phyloP scores from a whole-genome alignment of 2,888 invertebrate genomes.

The Lomographa bimaculata region DNA sequence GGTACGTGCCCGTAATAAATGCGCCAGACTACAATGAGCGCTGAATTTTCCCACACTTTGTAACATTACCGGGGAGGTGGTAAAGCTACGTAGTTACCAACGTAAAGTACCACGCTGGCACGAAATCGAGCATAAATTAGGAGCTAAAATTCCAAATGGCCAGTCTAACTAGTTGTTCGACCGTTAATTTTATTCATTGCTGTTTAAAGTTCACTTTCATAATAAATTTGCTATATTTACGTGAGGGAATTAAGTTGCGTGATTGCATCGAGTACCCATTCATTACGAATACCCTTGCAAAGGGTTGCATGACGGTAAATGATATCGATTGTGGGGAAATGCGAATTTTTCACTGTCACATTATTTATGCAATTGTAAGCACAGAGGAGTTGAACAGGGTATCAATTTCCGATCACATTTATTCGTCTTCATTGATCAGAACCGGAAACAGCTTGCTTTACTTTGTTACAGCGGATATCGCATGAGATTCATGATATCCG shows the following conservation, averaged over 20 bases:
- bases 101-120: conserved; percentile 14
- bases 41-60: conserved; percentile 35
- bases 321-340: conserved; percentile 13
- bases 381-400: conserved; percentile 9
- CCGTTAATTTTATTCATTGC: conserved; percentile 36
- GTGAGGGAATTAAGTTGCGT: conserved; percentile 20
- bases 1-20: conserved; percentile 32
- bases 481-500: no score
- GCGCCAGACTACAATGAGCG: conserved; percentile 28
- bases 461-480: conserved; percentile 26
- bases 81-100: conserved; percentile 23
- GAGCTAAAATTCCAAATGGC: conserved; percentile 31
- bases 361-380: conserved; percentile 23
- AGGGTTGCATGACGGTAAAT: conserved; percentile 28
- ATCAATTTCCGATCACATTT: conserved; percentile 30
- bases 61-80: conserved; percentile 27
- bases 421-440: conserved; percentile 31
- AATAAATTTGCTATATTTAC: conserved; percentile 3
- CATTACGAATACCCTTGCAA: conserved; percentile 8
- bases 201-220: conserved; percentile 24
- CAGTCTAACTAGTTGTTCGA: conserved; percentile 30
- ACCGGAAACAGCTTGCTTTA: conserved; percentile 23
- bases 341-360: conserved; percentile 20
- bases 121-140: conserved; percentile 34
- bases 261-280: conserved; percentile 15